phyloP scores from a whole-genome alignment of 2,888 invertebrate species.

The Trissolcus japonicus region DNA sequence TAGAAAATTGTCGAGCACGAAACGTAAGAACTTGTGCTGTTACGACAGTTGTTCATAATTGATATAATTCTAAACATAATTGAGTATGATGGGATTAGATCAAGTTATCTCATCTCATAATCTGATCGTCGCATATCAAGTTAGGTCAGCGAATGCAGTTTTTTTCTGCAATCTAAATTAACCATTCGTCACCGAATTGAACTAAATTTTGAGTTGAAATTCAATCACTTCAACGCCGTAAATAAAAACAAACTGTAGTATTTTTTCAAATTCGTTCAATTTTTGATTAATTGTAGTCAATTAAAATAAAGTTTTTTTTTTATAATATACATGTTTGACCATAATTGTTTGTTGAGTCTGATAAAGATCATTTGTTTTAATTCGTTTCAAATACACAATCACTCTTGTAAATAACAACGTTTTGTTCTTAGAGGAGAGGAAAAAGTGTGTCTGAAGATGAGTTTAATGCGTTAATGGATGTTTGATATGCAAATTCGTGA shows the following conservation, averaged over 20 bases:
- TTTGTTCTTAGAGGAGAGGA: too few relatives aligned
- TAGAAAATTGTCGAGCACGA: neutral
- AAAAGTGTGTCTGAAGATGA: too few relatives aligned
- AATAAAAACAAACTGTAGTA: neutral
- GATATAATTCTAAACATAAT: slow-evolving; percentile 16
- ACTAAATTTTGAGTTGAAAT: neutral
- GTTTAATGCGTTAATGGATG: too few relatives aligned
- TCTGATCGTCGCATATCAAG: slow-evolving; percentile 38
- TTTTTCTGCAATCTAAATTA: neutral
- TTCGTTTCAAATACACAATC: too few relatives aligned
- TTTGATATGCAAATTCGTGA: too few relatives aligned
- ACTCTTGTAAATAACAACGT: too few relatives aligned
- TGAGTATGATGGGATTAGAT: slow-evolving; percentile 26
- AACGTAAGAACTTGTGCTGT: too few relatives aligned
- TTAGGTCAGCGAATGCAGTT: slow-evolving; percentile 22
- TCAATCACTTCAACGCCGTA: neutral
- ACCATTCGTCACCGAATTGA: neutral
- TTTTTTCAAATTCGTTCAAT: neutral
- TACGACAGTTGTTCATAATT: neutral
- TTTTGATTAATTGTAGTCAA: neutral
- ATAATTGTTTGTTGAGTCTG: too few relatives aligned
- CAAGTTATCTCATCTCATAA: slow-evolving; percentile 29
- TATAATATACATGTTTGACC: too few relatives aligned
- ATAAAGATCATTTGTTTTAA: too few relatives aligned
- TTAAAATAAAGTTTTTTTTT: too few relatives aligned